Conservation (phyloP, 2,888 invertebrate genomes). For the Chaetoderma sp. region DNA sequence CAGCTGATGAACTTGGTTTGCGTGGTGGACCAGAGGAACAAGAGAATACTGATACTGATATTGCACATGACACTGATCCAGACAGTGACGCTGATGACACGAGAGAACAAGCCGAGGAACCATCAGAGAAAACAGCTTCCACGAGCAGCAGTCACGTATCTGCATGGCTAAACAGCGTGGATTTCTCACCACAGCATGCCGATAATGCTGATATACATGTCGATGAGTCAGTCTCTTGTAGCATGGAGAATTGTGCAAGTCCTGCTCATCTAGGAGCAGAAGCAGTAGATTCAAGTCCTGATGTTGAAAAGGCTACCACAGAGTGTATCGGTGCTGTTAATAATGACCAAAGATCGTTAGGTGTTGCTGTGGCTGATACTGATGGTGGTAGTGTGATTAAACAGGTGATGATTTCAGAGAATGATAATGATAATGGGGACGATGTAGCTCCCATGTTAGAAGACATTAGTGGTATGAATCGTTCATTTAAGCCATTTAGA, state of each 20-base stretch:
- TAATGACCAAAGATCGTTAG: too few relatives aligned
- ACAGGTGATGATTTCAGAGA: neutral
- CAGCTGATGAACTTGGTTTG: slow-evolving; percentile 52
- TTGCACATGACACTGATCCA: slow-evolving; percentile 52
- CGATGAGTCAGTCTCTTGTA: too few relatives aligned
- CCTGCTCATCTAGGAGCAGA: slow-evolving; percentile 1
- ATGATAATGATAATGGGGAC: slow-evolving; percentile 34
- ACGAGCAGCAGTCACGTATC: too few relatives aligned
- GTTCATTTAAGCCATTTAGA: slow-evolving; percentile 58
- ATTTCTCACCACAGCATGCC: neutral
- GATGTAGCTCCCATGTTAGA: slow-evolving; percentile 56
- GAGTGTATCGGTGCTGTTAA: too few relatives aligned
- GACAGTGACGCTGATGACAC: slow-evolving; percentile 43
- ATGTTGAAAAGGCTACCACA: slow-evolving; percentile 8
- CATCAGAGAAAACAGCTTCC: neutral
- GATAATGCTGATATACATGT: neutral
- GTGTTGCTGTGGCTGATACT: too few relatives aligned
- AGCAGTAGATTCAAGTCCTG: slow-evolving; percentile 1
- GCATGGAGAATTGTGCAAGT: too few relatives aligned
- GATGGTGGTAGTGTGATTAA: neutral
- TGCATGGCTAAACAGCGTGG: too few relatives aligned
- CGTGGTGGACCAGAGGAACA: slow-evolving; percentile 60
- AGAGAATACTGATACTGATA: slow-evolving; percentile 61
- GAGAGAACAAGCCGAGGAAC: neutral
- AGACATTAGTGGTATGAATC: slow-evolving; percentile 58